These are phyloP conservation scores for Dinomys branickii DNA, from an alignment of 2,113 vertebrate species.

Conservation along the genomic window DNA sequence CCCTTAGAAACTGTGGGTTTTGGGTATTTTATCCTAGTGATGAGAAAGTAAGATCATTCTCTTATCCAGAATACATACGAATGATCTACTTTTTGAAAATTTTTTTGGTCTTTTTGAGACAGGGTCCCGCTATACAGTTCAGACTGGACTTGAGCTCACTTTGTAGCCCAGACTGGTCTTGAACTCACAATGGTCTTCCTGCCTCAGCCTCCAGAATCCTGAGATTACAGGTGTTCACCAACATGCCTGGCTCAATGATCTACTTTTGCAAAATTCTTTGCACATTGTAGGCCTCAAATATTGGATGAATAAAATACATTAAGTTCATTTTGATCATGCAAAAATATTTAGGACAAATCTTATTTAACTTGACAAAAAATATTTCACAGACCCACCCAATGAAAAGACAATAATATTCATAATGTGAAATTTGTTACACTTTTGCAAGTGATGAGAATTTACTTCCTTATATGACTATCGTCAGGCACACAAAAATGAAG, in stretches of 20 bases:
- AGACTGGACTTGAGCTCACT: too few species aligned
- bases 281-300: not conserved
- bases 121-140: too few species aligned
- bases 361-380: not conserved
- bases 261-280: not conserved
- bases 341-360: conserved; percentile 23
- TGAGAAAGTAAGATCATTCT: not conserved
- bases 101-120: too few species aligned
- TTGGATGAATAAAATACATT: not conserved
- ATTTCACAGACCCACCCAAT: not conserved
- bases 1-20: not conserved
- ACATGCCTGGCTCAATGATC: not conserved
- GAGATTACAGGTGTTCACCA: too few species aligned
- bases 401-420: not conserved
- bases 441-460: not conserved
- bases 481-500: not conserved
- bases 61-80: not conserved
- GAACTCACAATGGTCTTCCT: too few species aligned
- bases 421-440: not conserved
- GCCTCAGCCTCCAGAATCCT: too few species aligned
- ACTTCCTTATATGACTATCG: not conserved
- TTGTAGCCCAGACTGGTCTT: too few species aligned
- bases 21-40: not conserved
- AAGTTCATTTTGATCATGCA: not conserved
- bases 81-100: not conserved